Base-by-base conservation (phyloP, 2,113 vertebrate genomes). In the Thunnus thynnus region DNA sequence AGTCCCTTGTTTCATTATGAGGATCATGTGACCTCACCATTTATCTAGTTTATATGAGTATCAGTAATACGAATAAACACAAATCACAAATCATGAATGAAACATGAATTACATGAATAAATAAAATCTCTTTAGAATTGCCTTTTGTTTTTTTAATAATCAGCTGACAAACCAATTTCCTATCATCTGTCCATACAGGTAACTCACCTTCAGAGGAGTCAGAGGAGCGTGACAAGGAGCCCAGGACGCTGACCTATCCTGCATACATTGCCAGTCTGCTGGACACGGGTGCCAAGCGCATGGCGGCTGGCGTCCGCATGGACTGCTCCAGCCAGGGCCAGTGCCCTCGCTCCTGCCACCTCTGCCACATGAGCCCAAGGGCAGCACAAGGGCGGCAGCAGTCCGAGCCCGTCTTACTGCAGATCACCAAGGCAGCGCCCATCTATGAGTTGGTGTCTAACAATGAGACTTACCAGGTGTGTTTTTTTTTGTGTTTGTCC, bases 171-270 rank as follows among this genome's bases (percentile, higher is more conserved):
- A 54, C 36, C 27, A 5, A 2, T 47, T 57, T 78, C 14, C 12
- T 0, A 32, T 57, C 27, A 0, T 72, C n/a, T 54, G 22, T 72
- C 30, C 54, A 32, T 70, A 2, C 92, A 99, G 98, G 98, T 32
- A 99, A 99, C 92, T 99, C 98, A 0, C 98, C 98, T 2, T 99
- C 98, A 0, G 98, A 99, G 0, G 98, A 99, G 92, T 99, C 98
- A 0, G 98, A 99, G 87, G 98, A 99, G 80, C 95, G 95, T 0
- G 98, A 99, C 81, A 96, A 96, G 91, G 98, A 99, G 90, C 95
- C 97, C 27, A 95, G 97, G 75, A 97, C 97, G 2, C 95, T 99
- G 64, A 99, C 98, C 0, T 99, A 97, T 93, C 98, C 98, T 0
- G 97, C 98, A 0, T 99, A 99, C 86, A 96, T 99, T 0, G 94